Base-by-base conservation (phyloP, 2,797 vertebrate genomes). In the Babyrousa celebensis region DNA sequence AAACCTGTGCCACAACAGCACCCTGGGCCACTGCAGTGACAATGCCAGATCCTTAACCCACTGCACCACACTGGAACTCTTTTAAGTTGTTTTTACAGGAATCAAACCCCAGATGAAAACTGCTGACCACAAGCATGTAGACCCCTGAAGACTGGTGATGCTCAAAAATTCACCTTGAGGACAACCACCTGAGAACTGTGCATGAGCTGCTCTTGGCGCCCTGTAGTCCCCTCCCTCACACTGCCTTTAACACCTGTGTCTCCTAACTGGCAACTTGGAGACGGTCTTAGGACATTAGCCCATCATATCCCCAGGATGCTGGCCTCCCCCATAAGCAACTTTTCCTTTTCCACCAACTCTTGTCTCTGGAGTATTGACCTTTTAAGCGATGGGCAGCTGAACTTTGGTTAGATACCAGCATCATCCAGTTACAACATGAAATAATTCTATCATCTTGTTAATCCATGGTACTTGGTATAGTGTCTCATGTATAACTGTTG, bases 401-500 rank as follows among this genome's bases (percentile, higher is more conserved):
- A 79, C 20, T 58, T 58, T n/a, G n/a, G 77, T 79, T 36, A 36
- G 54, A n/a, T 21, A 79, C 12, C 7, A 15, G 21, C n/a, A 12
- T 79, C n/a, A 56, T 36, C 77, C 56, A 79, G n/a, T 16, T 25
- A 79, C 56, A 79, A 32, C 2, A 36, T 62, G 27, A 72, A 86
- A 70, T 72, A 87, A 93, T 85, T 36, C 14, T 89, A 12, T 74
- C 48, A 78, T 85, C 12, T 87, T 65, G 36, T 54, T 65, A 89
- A 62, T 52, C 52, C 29, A n/a, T 5, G 7, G 5, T 77, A 12
- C 56, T 54, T 82, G 75, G 23, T 32, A 48, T 9, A 43, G 25
- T 40, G 16, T 72, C 16, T 93, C 12, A 83, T 43, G 52, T 12
- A 17, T 18, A 71, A n/a, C 1, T 52, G 63, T 80, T 56, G 84